Evolutionary conservation across 2,888 invertebrate genomes (phyloP), one percentile per base, ranked within the genome.

Genomic region (Emmelina monodactyla): DNA sequence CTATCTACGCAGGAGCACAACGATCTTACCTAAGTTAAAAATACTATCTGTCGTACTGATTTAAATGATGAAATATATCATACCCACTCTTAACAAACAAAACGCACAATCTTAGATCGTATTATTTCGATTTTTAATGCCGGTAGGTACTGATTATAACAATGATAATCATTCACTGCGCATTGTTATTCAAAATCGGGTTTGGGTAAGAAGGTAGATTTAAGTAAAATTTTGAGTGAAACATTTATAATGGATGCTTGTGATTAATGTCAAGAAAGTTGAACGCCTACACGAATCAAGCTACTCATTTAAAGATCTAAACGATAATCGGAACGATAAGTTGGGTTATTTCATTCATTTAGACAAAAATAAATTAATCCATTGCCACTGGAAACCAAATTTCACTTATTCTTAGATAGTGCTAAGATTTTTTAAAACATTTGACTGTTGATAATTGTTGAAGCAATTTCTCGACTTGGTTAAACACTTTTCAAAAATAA

Each of bases 1-100:
- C 14, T 14, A 14, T 19, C 51, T 46, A 45, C 41, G 47, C 51
- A 52, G 51, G 51, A 49, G 52, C 50, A 50, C 45, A 42, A 39
- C 55, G 50, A 55, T 58, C 60, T 63, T 57, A 57, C 56, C 53
- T 61, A 57, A 61, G 63, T 67, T 63, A 71, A 71, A 71, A 70
- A 72, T 71, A 73, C 57, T 63, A 67, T 68, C 64, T 58, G 50
- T 51, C 57, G 58, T 59, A 59, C 55, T 53, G 57, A 67, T 63
- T 63, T 61, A 58, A 64, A 65, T 63, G 66, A 66, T 62, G 57
- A 59, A 53, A 70, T 71, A 64, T 68, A 69, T 71, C 64, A 63
- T 61, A 29, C 29, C 12, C 11, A 25, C 25, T 25, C 25, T 25
- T 25, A n/a, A 25, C 25, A 25, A 7, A 25, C 25, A 25, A 11